Evolutionary conservation across 2,113 vertebrate genomes (phyloP).

Genomic region (Cebidichthys violaceus): DNA sequence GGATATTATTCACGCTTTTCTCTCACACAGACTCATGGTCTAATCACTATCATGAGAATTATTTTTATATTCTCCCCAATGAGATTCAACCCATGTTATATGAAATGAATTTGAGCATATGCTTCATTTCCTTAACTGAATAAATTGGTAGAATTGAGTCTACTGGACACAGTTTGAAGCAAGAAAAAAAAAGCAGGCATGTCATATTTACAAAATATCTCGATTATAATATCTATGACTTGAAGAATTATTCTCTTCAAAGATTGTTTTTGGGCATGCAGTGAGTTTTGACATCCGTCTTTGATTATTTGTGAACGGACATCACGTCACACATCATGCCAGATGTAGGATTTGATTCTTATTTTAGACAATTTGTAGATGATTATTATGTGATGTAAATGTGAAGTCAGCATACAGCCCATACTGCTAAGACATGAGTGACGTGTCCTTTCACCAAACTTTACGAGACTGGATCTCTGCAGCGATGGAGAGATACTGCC

Average conservation of each 20-base stretch:
- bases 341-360: background rate
- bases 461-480: background rate
- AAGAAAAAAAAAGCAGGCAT: background rate
- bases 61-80: background rate
- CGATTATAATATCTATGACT: background rate
- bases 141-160: background rate
- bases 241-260: background rate
- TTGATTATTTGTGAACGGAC: background rate
- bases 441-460: background rate
- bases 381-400: background rate
- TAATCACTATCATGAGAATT: background rate
- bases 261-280: background rate
- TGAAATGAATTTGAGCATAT: background rate
- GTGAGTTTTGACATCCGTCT: background rate
- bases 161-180: background rate
- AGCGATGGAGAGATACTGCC: constrained; percentile 51
- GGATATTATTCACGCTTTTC: background rate
- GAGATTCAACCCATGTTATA: background rate
- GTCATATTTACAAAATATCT: background rate
- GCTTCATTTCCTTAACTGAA: background rate
- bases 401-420: background rate
- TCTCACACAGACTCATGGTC: background rate
- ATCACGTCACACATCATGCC: background rate
- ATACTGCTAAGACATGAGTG: background rate
- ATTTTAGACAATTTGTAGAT: background rate